Base-by-base conservation (phyloP, 2,797 vertebrate species). In the Danio choprae region DNA sequence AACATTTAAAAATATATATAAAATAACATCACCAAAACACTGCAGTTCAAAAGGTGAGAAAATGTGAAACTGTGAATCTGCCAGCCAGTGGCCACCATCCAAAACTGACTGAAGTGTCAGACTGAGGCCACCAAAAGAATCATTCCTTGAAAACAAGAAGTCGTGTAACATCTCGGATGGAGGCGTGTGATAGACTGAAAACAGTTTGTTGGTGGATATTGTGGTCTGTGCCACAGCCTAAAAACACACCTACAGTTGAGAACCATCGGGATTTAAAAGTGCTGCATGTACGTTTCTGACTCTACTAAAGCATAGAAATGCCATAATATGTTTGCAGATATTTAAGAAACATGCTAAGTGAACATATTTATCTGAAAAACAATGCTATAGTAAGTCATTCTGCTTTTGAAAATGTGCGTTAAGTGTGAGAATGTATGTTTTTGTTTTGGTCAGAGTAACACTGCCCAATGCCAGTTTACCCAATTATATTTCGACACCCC, bases 131-230 rank as follows among this genome's bases (percentile, higher is more conserved):
- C 41, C 18, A 70, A 70, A 62, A 78, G 29, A 58, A 11, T 5
- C 51, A 46, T 48, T 76, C 18, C 38, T 44, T 55, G 51, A 65
- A 65, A 74, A 74, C 41, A 74, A 63, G 7, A 18, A 64, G 50
- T 58, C 40, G 13, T 15, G 43, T 29, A 68, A 77, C 50, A 77
- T 77, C 53, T 77, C 43, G 5, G 22, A 67, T 59, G 75, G 53
- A 77, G 53, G 63, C 41, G 22, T 77, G 75, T 40, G 63, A 38
- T 15, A 68, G 75, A 68, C 64, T 48, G 16, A 48, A 68, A 56
- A 58, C 16, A 7, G 62, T 55, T 44, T n/a, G 20, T 62, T 22
- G 18, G 74, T n/a, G 13, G 18, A 64, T 22, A 43, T 63, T 65
- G 38, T 43, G 3, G 48, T 53, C 16, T n/a, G 8, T 6, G 18